Conservation (phyloP, 2,888 invertebrate species). For the Pristionchus mayeri region DNA sequence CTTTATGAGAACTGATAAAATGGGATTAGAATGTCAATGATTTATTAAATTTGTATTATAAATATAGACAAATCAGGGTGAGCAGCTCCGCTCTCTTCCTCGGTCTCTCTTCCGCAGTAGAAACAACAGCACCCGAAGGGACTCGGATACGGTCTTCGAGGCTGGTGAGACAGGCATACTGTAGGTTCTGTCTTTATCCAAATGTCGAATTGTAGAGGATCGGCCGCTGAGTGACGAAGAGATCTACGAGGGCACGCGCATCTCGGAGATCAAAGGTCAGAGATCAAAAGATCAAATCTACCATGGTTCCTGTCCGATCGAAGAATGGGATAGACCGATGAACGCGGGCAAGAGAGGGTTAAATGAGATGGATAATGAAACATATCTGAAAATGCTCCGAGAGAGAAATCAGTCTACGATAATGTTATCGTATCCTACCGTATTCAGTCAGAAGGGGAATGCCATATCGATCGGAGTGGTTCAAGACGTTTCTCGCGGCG, state of each 20-base stretch:
- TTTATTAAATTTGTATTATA: no score
- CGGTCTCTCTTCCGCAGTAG: no score
- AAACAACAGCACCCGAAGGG: not conserved
- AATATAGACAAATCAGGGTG: no score
- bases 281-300: not conserved
- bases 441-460: not conserved
- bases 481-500: constrained; percentile 38
- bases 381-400: no score
- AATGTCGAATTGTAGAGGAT: not conserved
- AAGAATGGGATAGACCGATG: no score
- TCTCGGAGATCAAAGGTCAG: constrained; percentile 36
- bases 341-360: no score
- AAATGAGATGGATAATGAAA: no score
- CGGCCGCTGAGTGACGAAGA: constrained; percentile 20
- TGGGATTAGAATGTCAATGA: no score
- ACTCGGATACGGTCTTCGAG: constrained; percentile 21
- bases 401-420: no score
- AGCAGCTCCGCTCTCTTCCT: no score
- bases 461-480: constrained; percentile 23
- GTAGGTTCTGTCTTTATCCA: not conserved
- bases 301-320: not conserved
- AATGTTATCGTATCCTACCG: not conserved
- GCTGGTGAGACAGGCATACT: not conserved
- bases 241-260: constrained; percentile 12
- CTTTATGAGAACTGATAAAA: no score